Evolutionary conservation across 2,113 vertebrate species (phyloP).

Genomic region (Formicarius rufipectus): DNA sequence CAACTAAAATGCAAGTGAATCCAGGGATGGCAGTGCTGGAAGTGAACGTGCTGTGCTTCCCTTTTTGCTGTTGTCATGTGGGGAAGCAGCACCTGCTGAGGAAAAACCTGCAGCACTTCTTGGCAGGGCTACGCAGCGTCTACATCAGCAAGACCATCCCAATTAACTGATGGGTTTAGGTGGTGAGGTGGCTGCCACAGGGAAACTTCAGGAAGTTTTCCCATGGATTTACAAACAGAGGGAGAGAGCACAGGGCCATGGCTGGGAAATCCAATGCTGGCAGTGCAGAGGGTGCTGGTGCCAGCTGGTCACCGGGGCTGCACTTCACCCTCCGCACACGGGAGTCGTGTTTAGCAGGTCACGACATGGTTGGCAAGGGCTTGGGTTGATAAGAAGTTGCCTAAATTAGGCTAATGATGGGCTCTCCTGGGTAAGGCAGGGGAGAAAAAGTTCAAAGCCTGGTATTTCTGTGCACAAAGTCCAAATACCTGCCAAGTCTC

Average conservation of each 20-base stretch:
- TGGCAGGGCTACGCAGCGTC: background rate
- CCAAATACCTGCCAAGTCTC: slow-evolving; percentile 43
- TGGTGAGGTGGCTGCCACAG: rapidly evolving
- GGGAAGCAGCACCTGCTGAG: background rate
- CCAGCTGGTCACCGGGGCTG: background rate
- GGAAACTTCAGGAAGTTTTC: background rate
- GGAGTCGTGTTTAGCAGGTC: background rate
- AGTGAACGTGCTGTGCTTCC: rapidly evolving
- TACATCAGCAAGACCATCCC: rapidly evolving
- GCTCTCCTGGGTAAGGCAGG: background rate
- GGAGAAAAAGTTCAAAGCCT: slow-evolving; percentile 30
- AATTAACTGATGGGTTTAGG: rapidly evolving
- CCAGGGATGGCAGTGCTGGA: background rate
- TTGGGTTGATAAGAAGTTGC: background rate
- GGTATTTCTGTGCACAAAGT: background rate
- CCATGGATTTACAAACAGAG: rapidly evolving
- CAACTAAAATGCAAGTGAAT: background rate
- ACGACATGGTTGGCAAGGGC: background rate
- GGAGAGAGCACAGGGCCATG: rapidly evolving
- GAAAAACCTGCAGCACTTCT: background rate
- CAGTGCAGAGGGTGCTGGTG: rapidly evolving
- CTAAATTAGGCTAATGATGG: slow-evolving; percentile 20
- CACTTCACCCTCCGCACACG: background rate
- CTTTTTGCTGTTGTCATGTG: rapidly evolving
- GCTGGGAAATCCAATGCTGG: background rate